Conservation (phyloP, 2,797 vertebrate genomes). For the Cottoperca gobio region DNA sequence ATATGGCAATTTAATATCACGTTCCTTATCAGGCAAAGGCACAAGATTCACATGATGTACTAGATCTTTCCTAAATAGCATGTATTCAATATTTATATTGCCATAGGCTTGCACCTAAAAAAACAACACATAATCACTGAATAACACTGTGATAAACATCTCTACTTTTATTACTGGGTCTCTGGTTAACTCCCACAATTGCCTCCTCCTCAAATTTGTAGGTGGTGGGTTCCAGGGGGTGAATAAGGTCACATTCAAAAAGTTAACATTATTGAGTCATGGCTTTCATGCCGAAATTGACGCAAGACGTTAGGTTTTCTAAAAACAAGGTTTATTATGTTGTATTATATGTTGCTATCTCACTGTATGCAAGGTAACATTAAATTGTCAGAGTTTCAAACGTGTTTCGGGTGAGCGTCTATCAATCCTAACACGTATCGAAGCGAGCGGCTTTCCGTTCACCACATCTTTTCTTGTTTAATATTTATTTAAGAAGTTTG, state of each 20-base stretch:
- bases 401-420: neutral
- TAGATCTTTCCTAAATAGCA: neutral
- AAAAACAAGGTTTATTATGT: rapidly evolving
- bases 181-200: neutral
- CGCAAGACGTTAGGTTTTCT: rapidly evolving
- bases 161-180: neutral
- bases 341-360: rapidly evolving
- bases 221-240: neutral
- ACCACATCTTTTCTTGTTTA: neutral
- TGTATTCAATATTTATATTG: rapidly evolving
- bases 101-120: too few relatives aligned
- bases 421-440: neutral
- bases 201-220: neutral
- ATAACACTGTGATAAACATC: neutral
- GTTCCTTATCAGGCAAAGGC: neutral
- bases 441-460: neutral
- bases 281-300: neutral
- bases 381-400: neutral
- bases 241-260: neutral
- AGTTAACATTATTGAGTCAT: neutral
- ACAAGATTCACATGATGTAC: neutral
- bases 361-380: rapidly evolving
- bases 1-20: neutral
- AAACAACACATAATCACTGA: neutral
- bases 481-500: neutral